Conservation (phyloP, 1,140 invertebrate genomes). For the Delia radicum region DNA sequence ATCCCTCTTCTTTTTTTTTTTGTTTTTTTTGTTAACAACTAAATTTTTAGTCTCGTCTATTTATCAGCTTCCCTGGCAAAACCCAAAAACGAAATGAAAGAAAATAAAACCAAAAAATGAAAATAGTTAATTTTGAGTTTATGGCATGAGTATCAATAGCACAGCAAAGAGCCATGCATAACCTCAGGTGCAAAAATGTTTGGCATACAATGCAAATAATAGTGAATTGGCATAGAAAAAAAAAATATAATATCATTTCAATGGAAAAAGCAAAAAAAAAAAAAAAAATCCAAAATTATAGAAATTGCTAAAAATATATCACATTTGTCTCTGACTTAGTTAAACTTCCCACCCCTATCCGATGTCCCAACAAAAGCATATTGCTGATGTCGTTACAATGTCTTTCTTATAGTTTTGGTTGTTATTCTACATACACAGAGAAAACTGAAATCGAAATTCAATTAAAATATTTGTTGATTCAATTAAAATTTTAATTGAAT, state of each 20-base stretch:
- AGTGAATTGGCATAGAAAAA: constrained; percentile 4
- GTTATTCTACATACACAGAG: too few relatives aligned
- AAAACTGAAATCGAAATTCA: too few relatives aligned
- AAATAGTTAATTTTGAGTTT: not conserved
- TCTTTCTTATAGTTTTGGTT: not conserved
- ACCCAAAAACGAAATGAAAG: not conserved
- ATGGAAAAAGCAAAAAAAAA: not conserved
- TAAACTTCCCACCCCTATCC: too few relatives aligned
- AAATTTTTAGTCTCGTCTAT: not conserved
- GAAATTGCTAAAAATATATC: too few relatives aligned
- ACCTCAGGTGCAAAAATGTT: not conserved
- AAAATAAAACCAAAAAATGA: not conserved
- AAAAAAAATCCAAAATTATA: not conserved
- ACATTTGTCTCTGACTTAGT: not conserved
- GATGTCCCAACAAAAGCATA: not conserved
- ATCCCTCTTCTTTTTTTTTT: not conserved
- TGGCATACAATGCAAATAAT: not conserved
- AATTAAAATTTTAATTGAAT: too few relatives aligned
- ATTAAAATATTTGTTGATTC: too few relatives aligned
- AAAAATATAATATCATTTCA: not conserved
- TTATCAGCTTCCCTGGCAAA: not conserved
- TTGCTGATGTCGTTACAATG: not conserved
- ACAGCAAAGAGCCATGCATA: not conserved
- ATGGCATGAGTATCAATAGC: not conserved
- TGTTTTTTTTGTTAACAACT: not conserved